phyloP scores from a whole-genome alignment of 2,888 invertebrate genomes.

The Heliothis peltigera region DNA sequence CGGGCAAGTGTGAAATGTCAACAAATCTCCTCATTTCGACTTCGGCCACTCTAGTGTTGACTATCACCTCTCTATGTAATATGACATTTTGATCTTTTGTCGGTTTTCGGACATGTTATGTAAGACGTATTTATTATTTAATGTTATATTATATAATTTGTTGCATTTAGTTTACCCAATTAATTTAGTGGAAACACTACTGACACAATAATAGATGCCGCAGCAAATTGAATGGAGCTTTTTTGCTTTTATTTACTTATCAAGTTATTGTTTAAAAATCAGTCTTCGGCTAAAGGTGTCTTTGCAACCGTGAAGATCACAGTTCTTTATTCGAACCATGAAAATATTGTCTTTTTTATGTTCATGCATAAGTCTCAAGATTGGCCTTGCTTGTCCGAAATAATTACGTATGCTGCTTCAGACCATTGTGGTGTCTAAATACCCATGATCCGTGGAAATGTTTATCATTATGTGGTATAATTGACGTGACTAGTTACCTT shows the following conservation, averaged over 20 bases:
- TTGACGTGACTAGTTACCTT: conserved; percentile 78
- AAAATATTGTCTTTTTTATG: conserved; percentile 53
- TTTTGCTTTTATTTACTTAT: conserved; percentile 35
- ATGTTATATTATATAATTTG: conserved; percentile 59
- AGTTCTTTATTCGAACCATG: conserved; percentile 59
- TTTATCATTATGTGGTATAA: conserved; percentile 74
- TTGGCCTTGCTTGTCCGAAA: conserved; percentile 77
- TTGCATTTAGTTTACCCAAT: conserved; percentile 41
- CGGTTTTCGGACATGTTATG: conserved; percentile 36
- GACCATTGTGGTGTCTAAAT: conserved; percentile 75
- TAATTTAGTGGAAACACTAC: conserved; percentile 52
- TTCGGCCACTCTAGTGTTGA: conserved; percentile 37
- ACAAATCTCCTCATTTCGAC: conserved; percentile 63
- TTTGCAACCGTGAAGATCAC: conserved; percentile 63
- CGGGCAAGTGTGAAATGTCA: conserved; percentile 78
- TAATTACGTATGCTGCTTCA: conserved; percentile 70
- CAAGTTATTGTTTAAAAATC: conserved; percentile 40
- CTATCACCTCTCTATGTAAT: conserved; percentile 46
- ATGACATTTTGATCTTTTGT: conserved; percentile 49
- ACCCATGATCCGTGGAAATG: conserved; percentile 82
- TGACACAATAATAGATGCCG: conserved; percentile 43
- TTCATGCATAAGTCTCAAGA: conserved; percentile 61
- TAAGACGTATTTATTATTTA: conserved; percentile 46
- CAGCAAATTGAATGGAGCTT: conserved; percentile 39
- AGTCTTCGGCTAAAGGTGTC: conserved; percentile 46